These are phyloP conservation scores for Plagiodera versicolora DNA, from an alignment of 2,888 invertebrate species.

Conservation along the genomic window DNA sequence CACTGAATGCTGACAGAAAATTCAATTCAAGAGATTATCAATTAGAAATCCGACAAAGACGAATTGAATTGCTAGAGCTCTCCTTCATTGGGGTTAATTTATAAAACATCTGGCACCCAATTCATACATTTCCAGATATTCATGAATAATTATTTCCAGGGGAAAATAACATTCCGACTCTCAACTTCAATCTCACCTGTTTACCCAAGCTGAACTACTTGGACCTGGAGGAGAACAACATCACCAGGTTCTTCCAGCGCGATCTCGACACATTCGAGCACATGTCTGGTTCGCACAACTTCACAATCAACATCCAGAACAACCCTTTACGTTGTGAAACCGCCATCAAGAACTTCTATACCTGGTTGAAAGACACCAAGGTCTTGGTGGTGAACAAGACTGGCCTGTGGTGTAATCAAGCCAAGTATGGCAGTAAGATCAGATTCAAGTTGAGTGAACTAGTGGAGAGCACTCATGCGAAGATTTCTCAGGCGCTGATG, in stretches of 20 bases:
- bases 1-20: no score
- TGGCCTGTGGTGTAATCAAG: conserved; percentile 56
- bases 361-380: conserved; percentile 66
- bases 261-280: conserved; percentile 62
- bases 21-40: no score
- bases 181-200: conserved; percentile 70
- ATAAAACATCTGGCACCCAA: no score
- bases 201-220: conserved; percentile 66
- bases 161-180: conserved; percentile 63
- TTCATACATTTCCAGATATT: no score
- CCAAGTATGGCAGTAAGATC: conserved; percentile 44
- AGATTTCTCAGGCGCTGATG: conserved; percentile 51
- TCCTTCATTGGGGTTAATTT: no score
- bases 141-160: conserved; percentile 42
- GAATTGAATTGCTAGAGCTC: no score
- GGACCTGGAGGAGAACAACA: conserved; percentile 70
- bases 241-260: conserved; percentile 59
- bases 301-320: conserved; percentile 64
- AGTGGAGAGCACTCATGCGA: conserved; percentile 46
- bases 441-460: conserved; percentile 47
- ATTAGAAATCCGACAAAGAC: no score
- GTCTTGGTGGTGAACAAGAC: conserved; percentile 59
- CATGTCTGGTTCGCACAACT: conserved; percentile 52
- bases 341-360: conserved; percentile 59
- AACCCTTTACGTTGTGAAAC: conserved; percentile 62